Conservation (phyloP, 2,113 vertebrate genomes). For the Corythoichthys haematopterus region DNA sequence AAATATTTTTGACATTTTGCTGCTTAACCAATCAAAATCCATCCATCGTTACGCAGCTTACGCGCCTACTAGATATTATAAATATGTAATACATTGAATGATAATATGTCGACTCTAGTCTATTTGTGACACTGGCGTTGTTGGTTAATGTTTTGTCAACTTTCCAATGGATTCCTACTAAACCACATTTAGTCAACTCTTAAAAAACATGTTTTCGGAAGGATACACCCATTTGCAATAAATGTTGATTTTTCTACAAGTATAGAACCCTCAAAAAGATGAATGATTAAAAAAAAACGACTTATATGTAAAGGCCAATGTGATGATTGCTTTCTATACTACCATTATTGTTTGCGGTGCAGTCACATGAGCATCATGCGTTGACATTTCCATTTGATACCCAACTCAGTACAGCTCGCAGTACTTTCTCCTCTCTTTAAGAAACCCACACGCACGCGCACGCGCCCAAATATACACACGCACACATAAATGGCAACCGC, state of each 20-base stretch:
- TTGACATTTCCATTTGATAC: not conserved
- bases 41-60: no score
- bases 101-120: no score
- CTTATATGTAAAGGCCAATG: not conserved
- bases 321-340: not conserved
- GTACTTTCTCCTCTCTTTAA: conserved; percentile 10
- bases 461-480: conserved; percentile 11
- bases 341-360: not conserved
- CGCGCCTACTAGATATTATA: no score
- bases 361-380: conserved; percentile 8
- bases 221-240: not conserved
- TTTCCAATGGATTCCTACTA: no score
- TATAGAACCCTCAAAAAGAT: not conserved
- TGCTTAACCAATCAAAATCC: no score
- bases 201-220: no score
- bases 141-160: no score
- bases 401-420: not conserved
- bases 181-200: no score
- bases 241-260: not conserved
- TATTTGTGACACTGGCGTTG: no score
- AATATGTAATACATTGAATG: no score
- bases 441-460: conserved; percentile 14
- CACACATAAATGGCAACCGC: conserved; percentile 48
- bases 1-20: no score
- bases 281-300: not conserved